A percentile compares a stretch with the other conserved stretches of the same genome.
phyloP scores from a whole-genome alignment of 2,113 vertebrate genomes.

The Montifringilla adamsi region DNA sequence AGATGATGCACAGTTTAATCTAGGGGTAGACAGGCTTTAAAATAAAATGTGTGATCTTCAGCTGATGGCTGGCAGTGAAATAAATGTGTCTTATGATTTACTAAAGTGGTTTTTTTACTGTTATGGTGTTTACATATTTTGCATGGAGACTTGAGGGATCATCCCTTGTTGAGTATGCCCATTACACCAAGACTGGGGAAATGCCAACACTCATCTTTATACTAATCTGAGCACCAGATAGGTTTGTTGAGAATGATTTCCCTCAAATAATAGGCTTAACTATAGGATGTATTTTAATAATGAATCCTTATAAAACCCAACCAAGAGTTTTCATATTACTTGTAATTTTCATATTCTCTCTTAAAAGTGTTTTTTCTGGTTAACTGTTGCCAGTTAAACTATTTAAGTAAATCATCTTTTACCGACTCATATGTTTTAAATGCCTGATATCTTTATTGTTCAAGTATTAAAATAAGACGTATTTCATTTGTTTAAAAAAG shows the following conservation, averaged over 20 bases:
- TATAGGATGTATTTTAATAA: slow-evolving; percentile 42
- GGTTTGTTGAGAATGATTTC: slow-evolving; percentile 31
- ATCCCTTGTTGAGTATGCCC: background rate
- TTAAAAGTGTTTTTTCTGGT: background rate
- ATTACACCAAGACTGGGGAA: background rate
- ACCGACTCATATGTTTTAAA: background rate
- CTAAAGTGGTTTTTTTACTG: background rate
- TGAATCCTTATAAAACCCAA: background rate
- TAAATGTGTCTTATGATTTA: background rate
- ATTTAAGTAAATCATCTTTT: background rate
- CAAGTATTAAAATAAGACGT: background rate
- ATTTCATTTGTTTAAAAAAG: background rate
- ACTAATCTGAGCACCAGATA: background rate
- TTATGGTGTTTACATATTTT: background rate
- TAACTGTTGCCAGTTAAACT: background rate
- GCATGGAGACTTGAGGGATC: background rate
- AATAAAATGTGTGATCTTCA: background rate
- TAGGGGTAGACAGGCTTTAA: background rate
- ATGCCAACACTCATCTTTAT: background rate
- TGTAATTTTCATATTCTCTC: slow-evolving; percentile 6
- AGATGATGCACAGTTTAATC: background rate
- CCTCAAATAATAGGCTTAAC: slow-evolving; percentile 28
- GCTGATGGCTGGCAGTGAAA: background rate
- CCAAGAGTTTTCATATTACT: background rate
- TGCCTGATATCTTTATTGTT: background rate